Evolutionary conservation across 2,113 vertebrate genomes (phyloP).

Genomic region (Fulica atra): DNA sequence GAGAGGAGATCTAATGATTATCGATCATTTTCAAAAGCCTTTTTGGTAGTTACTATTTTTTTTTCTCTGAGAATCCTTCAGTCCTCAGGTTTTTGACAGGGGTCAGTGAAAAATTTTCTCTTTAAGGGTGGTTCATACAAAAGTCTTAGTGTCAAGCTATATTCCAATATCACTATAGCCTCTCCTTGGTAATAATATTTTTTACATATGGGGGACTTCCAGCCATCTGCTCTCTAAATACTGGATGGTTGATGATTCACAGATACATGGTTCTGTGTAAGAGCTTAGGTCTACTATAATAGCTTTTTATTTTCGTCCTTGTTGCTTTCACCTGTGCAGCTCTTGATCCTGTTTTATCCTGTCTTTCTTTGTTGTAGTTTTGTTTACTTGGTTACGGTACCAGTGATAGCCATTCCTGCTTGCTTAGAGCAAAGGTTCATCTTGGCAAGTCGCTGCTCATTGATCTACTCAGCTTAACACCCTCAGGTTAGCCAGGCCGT

Average conservation of each 20-base stretch:
- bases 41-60: neutral
- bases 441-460: neutral
- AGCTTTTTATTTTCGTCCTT: slow-evolving; percentile 39
- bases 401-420: slow-evolving; percentile 13
- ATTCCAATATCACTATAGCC: slow-evolving; percentile 20
- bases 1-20: neutral
- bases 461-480: slow-evolving; percentile 7
- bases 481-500: neutral
- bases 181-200: neutral
- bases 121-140: neutral
- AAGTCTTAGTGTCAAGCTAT: neutral
- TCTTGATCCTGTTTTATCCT: slow-evolving; percentile 54
- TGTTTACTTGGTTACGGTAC: slow-evolving; percentile 65
- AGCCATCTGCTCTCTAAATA: slow-evolving; percentile 45
- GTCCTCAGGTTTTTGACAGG: neutral
- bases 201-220: slow-evolving; percentile 28
- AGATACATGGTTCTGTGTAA: neutral
- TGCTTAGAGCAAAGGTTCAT: slow-evolving; percentile 41
- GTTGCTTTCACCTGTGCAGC: slow-evolving; percentile 59
- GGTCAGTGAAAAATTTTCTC: neutral
- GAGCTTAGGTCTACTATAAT: neutral
- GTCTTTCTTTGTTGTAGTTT: slow-evolving; percentile 58
- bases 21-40: neutral
- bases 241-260: slow-evolving; percentile 58
- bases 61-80: neutral